These are phyloP conservation scores for Brachionus koreanus DNA, from an alignment of 1,140 invertebrate genomes.

Conservation along the genomic window DNA sequence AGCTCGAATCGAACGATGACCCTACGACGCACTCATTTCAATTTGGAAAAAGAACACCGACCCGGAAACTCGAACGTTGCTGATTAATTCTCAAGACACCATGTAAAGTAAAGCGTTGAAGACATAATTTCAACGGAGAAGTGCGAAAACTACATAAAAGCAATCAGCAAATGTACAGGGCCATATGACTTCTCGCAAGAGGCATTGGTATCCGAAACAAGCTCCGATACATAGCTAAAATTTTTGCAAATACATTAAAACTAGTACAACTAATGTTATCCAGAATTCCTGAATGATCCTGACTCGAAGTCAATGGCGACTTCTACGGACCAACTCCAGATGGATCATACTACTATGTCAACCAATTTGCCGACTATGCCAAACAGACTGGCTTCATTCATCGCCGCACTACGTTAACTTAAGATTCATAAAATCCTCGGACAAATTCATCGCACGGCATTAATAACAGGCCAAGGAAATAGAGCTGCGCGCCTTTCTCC, in stretches of 20 bases:
- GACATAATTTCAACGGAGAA: not conserved
- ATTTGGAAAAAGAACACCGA: not conserved
- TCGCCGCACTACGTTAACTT: conserved; percentile 44
- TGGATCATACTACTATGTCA: not conserved
- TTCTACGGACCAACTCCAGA: not conserved
- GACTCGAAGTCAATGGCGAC: not conserved
- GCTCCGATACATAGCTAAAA: not conserved
- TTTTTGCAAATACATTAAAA: not conserved
- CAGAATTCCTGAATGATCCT: not conserved
- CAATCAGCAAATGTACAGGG: not conserved
- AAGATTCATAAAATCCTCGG: conserved; percentile 42
- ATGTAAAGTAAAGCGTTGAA: not conserved
- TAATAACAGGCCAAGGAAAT: not conserved
- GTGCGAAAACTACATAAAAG: not conserved
- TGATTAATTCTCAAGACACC: no score
- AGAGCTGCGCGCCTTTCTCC: not conserved
- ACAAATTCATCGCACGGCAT: not conserved
- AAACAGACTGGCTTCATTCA: conserved; percentile 45
- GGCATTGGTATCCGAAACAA: not conserved
- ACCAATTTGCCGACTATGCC: conserved; percentile 43
- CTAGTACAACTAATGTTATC: not conserved
- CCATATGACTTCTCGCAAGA: not conserved
- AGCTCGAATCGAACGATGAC: conserved; percentile 5
- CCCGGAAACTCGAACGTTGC: not conserved
- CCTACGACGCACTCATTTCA: not conserved